Evolutionary conservation across 2,113 vertebrate species (phyloP), one percentile per base, ranked within the genome.

Genomic region (Peromyscus polionotus): DNA sequence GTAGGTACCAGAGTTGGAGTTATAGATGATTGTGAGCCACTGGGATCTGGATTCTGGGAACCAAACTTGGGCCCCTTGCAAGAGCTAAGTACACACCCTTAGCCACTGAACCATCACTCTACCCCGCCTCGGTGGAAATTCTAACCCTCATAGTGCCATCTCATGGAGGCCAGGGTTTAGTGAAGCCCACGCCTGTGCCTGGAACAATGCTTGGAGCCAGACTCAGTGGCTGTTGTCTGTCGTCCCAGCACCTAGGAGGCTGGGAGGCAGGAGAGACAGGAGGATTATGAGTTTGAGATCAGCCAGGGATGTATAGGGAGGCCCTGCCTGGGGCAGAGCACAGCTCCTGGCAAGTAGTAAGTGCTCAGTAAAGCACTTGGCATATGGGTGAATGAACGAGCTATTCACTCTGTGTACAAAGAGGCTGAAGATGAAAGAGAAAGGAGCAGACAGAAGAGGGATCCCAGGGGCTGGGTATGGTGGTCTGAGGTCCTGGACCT

Each of bases 121-220:
- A 57, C 19, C 19, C 20, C 77, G 10, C 17, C 54, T 24, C 79
- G 12, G 24, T 45, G 86, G 70, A 31, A 59, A 54, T 20, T 3
- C 75, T 0, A 0, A 13, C 6, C 59, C 36, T 8, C 48, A 17
- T 0, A 10, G 28, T 3, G 14, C 36, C 4, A 36, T 59, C n/a
- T n/a, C 17, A 1, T 0, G 12, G 45, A 92, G 42, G 33, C 45
- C 36, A 67, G 16, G 0, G 13, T 19, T 54, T 8, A 14, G 24
- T 90, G 26, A 28, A 80, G 61, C 59, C 61, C 54, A 11, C 7
- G 17, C 59, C 33, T 20, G 68, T 36, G 1, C 7, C 33, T 7
- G 48, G 36, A 2, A 63, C 24, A 22, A n/a, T 2, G 7, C 16
- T 63, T 85, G 39, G 10, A 59, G 10, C 20, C 13, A 17, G 84